phyloP scores from a whole-genome alignment of 2,797 vertebrate species.

The Cossypha niveicapilla region DNA sequence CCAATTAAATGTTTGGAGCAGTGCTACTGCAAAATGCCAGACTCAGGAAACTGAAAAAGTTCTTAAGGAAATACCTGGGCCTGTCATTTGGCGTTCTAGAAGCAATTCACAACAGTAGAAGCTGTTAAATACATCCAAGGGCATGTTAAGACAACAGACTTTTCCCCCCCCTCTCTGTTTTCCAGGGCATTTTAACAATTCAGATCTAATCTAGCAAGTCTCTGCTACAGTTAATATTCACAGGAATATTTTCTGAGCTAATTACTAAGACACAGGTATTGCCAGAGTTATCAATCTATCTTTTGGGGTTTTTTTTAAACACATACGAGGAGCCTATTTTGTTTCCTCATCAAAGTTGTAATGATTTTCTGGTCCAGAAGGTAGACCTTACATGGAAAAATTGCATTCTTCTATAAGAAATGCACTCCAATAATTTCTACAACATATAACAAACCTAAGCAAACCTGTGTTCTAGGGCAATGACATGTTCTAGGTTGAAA shows the following conservation, averaged over 20 bases:
- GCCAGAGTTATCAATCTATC: background rate
- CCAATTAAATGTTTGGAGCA: constrained; percentile 1
- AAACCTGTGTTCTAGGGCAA: background rate
- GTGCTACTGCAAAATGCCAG: background rate
- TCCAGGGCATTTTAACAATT: background rate
- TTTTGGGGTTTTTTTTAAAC: background rate
- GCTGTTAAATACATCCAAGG: background rate
- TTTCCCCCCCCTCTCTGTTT: background rate
- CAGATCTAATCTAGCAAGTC: background rate
- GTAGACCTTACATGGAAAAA: background rate
- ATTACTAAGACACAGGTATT: background rate
- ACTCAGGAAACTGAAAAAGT: background rate
- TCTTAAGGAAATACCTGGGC: constrained; percentile 21
- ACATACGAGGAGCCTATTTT: background rate
- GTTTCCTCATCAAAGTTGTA: background rate
- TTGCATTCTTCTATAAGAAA: background rate
- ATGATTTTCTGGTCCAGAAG: background rate
- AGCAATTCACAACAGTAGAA: background rate
- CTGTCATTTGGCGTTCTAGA: background rate
- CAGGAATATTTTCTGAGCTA: background rate
- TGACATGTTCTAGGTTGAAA: background rate
- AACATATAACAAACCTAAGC: background rate
- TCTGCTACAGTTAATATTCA: background rate
- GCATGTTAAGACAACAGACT: background rate
- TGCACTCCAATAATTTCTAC: background rate